These are phyloP conservation scores for Turritopsis rubra DNA, from an alignment of 30 jellyfish, hydroid and myxozoan genomes.

Conservation along the genomic window DNA sequence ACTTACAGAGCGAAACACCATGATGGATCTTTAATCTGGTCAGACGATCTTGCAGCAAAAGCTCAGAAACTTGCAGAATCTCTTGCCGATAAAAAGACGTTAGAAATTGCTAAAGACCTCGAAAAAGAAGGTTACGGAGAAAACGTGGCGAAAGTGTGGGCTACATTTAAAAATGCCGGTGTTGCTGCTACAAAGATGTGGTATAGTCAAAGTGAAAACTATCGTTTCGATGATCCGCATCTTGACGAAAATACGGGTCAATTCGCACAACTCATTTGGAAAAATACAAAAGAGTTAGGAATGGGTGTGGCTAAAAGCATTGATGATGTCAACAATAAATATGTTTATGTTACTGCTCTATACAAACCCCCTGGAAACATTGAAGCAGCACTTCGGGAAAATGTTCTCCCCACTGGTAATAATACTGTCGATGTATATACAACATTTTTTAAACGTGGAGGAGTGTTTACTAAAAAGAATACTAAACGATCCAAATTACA, in stretches of 20 bases:
- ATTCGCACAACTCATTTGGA: constrained; percentile 95
- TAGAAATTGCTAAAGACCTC: constrained; percentile 78
- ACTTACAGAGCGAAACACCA: constrained; percentile 84
- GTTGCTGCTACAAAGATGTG: constrained; percentile 97
- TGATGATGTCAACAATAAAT: constrained; percentile 89
- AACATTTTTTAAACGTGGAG: constrained; percentile 79
- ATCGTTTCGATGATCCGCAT: constrained; percentile 86
- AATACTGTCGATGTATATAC: constrained; percentile 89
- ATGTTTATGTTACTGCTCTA: constrained; percentile 91
- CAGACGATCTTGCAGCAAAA: constrained; percentile 88
- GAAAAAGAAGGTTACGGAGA: constrained; percentile 94
- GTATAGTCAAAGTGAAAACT: constrained; percentile 81
- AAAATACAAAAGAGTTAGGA: constrained; percentile 90
- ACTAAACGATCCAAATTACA: background rate
- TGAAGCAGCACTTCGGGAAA: constrained; percentile 78
- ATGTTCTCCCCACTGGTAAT: constrained; percentile 79
- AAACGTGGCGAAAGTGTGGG: constrained; percentile 99
- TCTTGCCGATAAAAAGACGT: constrained; percentile 77
- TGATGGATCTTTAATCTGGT: constrained; percentile 80
- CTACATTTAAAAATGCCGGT: constrained; percentile 92
- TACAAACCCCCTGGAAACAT: constrained; percentile 95
- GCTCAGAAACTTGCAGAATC: constrained; percentile 97
- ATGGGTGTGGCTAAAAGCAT: constrained; percentile 98
- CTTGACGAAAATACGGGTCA: constrained; percentile 96
- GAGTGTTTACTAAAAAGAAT: constrained; percentile 8